Conservation (phyloP, 2,888 invertebrate species). For the Leptinotarsa peninsularis region DNA sequence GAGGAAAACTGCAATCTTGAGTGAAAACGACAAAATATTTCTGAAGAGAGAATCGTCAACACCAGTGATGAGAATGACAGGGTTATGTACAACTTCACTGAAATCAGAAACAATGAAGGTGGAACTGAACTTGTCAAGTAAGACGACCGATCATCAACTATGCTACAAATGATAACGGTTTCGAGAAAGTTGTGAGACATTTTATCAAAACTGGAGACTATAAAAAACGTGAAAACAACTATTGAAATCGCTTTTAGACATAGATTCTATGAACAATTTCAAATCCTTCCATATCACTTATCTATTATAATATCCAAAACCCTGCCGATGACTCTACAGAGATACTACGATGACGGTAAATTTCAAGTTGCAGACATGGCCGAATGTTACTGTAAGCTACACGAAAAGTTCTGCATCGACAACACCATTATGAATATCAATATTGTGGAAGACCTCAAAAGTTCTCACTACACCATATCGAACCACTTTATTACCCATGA, state of each 20-base stretch:
- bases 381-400: slow-evolving; percentile 73
- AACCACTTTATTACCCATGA: slow-evolving; percentile 75
- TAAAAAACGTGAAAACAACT: slow-evolving; percentile 69
- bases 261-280: slow-evolving; percentile 70
- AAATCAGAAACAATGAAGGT: slow-evolving; percentile 49
- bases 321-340: slow-evolving; percentile 51
- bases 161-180: slow-evolving; percentile 67
- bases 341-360: slow-evolving; percentile 65
- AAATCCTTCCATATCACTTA: slow-evolving; percentile 68
- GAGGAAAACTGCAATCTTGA: slow-evolving; percentile 70
- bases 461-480: slow-evolving; percentile 76
- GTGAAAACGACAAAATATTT: slow-evolving; percentile 55
- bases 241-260: slow-evolving; percentile 74
- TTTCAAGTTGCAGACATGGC: slow-evolving; percentile 67
- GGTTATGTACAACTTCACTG: slow-evolving; percentile 41
- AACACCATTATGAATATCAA: slow-evolving; percentile 65
- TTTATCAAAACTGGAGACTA: slow-evolving; percentile 69
- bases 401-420: slow-evolving; percentile 62
- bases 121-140: slow-evolving; percentile 55
- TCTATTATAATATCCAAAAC: slow-evolving; percentile 46
- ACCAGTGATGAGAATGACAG: slow-evolving; percentile 36
- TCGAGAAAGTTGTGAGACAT: slow-evolving; percentile 68
- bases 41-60: slow-evolving; percentile 46
- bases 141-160: slow-evolving; percentile 60
- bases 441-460: slow-evolving; percentile 52